Evolutionary conservation across 2,797 vertebrate genomes (phyloP).

Genomic region (Notolepis coatsorum): DNA sequence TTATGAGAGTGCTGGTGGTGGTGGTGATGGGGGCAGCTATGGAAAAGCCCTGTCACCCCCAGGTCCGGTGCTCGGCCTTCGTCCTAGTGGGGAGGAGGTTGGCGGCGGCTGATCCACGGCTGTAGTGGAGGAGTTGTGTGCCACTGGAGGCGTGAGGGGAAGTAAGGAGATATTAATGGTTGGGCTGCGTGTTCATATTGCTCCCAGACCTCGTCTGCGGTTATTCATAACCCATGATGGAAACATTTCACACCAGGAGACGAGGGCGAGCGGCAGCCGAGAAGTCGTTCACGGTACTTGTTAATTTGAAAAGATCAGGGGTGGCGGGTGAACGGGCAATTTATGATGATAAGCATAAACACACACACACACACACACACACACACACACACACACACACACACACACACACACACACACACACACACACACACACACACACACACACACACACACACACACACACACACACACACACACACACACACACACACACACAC

Average conservation of each 20-base stretch:
- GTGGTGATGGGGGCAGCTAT: no score
- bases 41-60: no score
- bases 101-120: no score
- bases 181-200: neutral
- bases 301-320: slow-evolving; percentile 9
- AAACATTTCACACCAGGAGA: slow-evolving; percentile 9
- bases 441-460: neutral
- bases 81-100: no score
- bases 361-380: neutral
- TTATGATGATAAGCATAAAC: neutral
- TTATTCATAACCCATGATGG: neutral
- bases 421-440: neutral
- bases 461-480: neutral
- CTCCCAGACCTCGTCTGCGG: neutral
- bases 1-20: no score
- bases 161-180: no score
- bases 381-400: neutral
- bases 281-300: slow-evolving; percentile 6
- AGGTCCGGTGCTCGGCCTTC: no score
- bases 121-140: no score
- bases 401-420: neutral
- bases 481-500: neutral
- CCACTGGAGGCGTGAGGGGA: no score
- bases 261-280: neutral
- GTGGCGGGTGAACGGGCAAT: slow-evolving; percentile 5